Conservation (phyloP, 2,888 invertebrate species). For the Druceiella hillmani region DNA sequence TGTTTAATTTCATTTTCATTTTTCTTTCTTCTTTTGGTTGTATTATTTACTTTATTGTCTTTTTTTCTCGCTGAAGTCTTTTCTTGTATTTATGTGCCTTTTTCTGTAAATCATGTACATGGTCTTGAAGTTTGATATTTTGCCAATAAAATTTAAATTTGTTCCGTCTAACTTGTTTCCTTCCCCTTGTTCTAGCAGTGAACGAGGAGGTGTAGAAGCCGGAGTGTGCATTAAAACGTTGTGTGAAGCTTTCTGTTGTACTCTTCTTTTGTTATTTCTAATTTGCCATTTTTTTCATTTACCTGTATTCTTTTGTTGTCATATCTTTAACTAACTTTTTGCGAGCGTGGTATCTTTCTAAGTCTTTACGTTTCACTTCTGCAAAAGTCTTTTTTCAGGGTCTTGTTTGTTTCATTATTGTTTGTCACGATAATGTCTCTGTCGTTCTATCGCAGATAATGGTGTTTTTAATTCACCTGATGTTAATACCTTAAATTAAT, state of each 20-base stretch:
- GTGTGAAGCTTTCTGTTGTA: too few relatives aligned
- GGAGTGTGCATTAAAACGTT: slow-evolving; percentile 4
- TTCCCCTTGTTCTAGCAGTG: slow-evolving; percentile 4
- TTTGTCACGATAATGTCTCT: too few relatives aligned
- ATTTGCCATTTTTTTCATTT: too few relatives aligned
- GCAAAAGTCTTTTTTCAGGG: too few relatives aligned
- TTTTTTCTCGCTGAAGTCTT: slow-evolving; percentile 2
- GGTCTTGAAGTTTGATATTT: slow-evolving; percentile 4
- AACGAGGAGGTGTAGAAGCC: slow-evolving; percentile 3
- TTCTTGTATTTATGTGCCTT: slow-evolving; percentile 5
- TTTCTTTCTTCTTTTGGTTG: not conserved
- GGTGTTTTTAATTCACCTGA: too few relatives aligned
- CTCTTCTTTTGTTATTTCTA: too few relatives aligned
- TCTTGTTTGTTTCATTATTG: too few relatives aligned
- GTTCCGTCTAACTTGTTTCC: slow-evolving; percentile 4
- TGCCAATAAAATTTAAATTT: not conserved
- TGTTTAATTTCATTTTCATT: not conserved
- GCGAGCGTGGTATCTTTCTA: too few relatives aligned
- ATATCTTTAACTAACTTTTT: too few relatives aligned
- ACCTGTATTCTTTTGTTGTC: slow-evolving; percentile 1
- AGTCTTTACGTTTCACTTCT: too few relatives aligned
- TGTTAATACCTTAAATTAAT: too few relatives aligned
- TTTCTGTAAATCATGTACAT: not conserved
- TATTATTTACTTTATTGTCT: not conserved
- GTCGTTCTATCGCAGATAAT: too few relatives aligned